Percentiles rank a stretch among this genome's conserved stretches.
Evolutionary conservation across 2,113 vertebrate species (phyloP).

Genomic region (Bagarius yarrelli): DNA sequence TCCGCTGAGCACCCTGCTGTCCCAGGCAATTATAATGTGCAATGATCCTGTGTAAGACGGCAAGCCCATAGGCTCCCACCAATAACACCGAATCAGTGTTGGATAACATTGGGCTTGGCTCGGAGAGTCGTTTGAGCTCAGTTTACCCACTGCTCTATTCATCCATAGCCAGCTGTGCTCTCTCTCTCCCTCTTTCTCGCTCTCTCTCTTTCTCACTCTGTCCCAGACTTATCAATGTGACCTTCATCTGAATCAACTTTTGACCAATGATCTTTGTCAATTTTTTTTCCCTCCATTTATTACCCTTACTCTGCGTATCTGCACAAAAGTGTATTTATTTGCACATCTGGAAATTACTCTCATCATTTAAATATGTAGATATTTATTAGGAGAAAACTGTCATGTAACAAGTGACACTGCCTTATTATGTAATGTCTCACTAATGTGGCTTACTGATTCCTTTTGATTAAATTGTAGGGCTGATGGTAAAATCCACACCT

Average conservation of each 20-base stretch:
- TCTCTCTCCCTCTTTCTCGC: background rate
- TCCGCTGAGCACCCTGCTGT: slow-evolving; percentile 56
- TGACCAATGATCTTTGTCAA: background rate
- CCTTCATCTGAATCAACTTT: slow-evolving; percentile 9
- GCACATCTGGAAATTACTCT: background rate
- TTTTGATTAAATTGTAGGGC: background rate
- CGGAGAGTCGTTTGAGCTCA: slow-evolving; percentile 24
- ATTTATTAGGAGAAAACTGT: slow-evolving; percentile 2
- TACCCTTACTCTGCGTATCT: background rate
- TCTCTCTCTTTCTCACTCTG: background rate
- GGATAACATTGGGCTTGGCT: slow-evolving; percentile 45
- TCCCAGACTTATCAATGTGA: background rate
- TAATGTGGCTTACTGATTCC: background rate
- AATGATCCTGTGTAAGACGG: slow-evolving; percentile 62
- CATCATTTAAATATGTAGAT: background rate
- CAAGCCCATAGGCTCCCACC: slow-evolving; percentile 27
- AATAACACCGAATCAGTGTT: slow-evolving; percentile 45
- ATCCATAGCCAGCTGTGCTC: slow-evolving; percentile 6
- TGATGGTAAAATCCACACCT: background rate
- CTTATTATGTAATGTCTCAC: background rate
- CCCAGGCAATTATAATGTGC: slow-evolving; percentile 66
- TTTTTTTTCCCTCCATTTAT: background rate
- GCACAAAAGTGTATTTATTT: background rate
- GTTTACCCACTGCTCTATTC: slow-evolving; percentile 22
- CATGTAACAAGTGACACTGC: background rate